These are phyloP conservation scores for Semnornis frantzii DNA, from an alignment of 2,113 vertebrate genomes.

Conservation along the genomic window DNA sequence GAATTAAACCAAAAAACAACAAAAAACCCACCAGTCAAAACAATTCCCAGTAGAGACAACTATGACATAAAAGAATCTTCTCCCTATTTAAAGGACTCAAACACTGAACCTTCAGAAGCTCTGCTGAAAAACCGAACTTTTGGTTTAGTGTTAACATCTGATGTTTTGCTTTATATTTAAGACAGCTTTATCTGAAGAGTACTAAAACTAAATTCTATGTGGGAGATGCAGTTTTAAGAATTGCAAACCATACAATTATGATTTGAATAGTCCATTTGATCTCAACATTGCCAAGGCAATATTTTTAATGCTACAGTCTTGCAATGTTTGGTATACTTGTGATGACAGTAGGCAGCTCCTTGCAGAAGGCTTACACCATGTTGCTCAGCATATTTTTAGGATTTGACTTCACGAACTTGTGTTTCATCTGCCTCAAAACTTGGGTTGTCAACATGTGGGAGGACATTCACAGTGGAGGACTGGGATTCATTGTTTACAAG, in stretches of 20 bases:
- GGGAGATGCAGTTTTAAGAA: conserved; percentile 63
- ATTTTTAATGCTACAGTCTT: conserved; percentile 56
- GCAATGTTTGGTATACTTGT: not conserved
- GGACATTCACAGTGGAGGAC: conserved; percentile 56
- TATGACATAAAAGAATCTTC: not conserved
- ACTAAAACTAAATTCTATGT: conserved; percentile 56
- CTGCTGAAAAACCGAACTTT: not conserved
- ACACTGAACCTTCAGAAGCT: not conserved
- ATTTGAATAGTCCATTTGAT: conserved; percentile 58
- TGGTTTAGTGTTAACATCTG: conserved; percentile 11
- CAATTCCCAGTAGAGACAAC: not conserved
- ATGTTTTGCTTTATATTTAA: conserved; percentile 7
- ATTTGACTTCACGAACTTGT: conserved; percentile 52
- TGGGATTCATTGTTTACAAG: conserved; percentile 73
- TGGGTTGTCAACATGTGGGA: conserved; percentile 85
- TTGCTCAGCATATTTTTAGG: conserved; percentile 48
- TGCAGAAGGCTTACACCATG: conserved; percentile 42
- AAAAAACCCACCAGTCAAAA: not conserved
- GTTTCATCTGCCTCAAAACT: conserved; percentile 85
- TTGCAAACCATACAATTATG: conserved; percentile 56
- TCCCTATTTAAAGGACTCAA: not conserved
- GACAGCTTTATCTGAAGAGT: conserved; percentile 53
- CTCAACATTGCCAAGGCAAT: conserved; percentile 52
- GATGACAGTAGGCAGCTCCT: conserved; percentile 63
- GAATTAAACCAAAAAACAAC: not conserved